Conservation (phyloP, 1,140 invertebrate species). For the Eurosta solidaginis region DNA sequence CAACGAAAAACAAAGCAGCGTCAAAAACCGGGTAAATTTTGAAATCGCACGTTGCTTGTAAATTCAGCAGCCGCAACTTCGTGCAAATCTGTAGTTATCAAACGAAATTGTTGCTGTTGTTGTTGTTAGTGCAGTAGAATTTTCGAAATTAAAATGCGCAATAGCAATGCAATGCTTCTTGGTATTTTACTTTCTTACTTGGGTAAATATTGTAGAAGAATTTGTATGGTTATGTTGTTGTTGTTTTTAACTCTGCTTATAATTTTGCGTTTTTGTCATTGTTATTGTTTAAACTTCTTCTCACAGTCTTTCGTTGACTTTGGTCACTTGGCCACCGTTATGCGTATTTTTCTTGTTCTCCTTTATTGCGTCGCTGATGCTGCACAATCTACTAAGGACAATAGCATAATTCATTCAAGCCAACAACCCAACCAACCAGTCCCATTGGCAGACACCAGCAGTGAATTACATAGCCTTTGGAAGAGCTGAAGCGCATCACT, state of each 20-base stretch:
- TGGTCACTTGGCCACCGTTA: background rate
- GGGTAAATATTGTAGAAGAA: background rate
- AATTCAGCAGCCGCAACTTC: background rate
- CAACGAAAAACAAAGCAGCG: background rate
- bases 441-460: background rate
- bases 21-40: background rate
- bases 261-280: background rate
- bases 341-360: background rate
- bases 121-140: background rate
- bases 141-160: constrained; percentile 2
- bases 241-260: background rate
- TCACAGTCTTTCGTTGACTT: background rate
- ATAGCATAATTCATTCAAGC: background rate
- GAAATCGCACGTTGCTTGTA: background rate
- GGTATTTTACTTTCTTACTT: background rate
- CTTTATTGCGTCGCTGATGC: background rate
- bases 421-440: background rate
- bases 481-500: background rate
- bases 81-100: background rate
- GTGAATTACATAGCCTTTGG: background rate
- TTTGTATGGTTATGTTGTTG: background rate
- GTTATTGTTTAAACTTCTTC: background rate
- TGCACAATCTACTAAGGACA: background rate
- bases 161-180: constrained; percentile 5
- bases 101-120: background rate